Conservation (phyloP, 92 coral and sea anemone genomes). For the Paragorgia papillata region DNA sequence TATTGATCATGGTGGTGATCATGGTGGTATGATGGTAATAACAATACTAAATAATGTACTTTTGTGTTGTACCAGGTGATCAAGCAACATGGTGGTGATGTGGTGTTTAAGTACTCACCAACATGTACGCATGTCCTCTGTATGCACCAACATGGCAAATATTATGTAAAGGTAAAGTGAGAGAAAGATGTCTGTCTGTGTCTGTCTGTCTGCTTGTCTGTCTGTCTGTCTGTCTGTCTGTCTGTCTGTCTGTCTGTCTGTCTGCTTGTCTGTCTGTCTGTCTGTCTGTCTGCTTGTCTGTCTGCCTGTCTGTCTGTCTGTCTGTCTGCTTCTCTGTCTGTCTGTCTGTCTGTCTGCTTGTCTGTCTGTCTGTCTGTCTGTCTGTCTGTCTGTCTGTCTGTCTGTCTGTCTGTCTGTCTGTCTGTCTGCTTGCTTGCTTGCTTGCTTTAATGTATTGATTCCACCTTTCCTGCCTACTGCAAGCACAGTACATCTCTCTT, state of each 20-base stretch:
- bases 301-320: neutral
- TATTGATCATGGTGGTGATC: no score
- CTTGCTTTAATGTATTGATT: no score
- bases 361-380: no score
- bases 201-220: neutral
- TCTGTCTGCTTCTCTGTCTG: neutral
- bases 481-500: neutral
- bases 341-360: no score
- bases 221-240: neutral
- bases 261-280: neutral
- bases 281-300: neutral
- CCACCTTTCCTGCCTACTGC: neutral
- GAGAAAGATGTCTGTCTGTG: no score
- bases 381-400: neutral
- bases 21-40: no score
- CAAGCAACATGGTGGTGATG: constrained; percentile 78
- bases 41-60: no score
- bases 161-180: constrained; percentile 69
- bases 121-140: constrained; percentile 85
- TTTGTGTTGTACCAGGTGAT: constrained; percentile 74
- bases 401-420: neutral
- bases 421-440: no score
- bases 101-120: constrained; percentile 65
- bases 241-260: neutral
- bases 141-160: constrained; percentile 69